These are phyloP conservation scores for Invenusta paracnida DNA, from an alignment of 2,888 invertebrate species.

Conservation along the genomic window DNA sequence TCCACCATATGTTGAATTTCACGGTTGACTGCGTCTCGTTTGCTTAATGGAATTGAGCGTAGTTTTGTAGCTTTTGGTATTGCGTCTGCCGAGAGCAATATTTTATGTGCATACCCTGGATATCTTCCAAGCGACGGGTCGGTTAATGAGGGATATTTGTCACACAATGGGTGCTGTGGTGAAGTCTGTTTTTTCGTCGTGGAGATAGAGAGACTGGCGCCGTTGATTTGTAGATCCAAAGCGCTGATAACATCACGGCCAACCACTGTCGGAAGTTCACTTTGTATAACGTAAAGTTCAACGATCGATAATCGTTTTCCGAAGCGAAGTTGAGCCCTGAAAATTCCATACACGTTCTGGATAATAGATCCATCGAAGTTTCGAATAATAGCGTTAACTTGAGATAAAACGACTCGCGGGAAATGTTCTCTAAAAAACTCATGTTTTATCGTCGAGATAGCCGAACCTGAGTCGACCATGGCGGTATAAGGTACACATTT, in stretches of 20 bases:
- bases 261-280: not conserved
- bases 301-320: not conserved
- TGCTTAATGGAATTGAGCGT: not conserved
- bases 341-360: not conserved
- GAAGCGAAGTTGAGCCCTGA: not conserved
- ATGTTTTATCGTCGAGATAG: not conserved
- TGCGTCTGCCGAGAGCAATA: not conserved
- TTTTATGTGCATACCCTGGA: constrained; percentile 15
- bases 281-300: not conserved
- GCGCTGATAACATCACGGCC: not conserved
- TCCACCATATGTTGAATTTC: constrained; percentile 29
- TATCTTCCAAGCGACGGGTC: not conserved
- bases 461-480: not conserved
- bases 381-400: not conserved
- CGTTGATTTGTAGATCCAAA: not conserved
- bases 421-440: not conserved
- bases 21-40: not conserved
- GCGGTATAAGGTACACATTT: not conserved
- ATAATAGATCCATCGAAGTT: not conserved
- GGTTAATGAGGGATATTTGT: not conserved
- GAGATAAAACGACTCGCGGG: not conserved
- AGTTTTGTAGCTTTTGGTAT: not conserved
- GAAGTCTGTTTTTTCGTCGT: not conserved
- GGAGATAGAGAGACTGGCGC: not conserved
- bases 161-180: not conserved